Evolutionary conservation across 2,797 vertebrate species (phyloP).

Genomic region (Lacerta bilineata): DNA sequence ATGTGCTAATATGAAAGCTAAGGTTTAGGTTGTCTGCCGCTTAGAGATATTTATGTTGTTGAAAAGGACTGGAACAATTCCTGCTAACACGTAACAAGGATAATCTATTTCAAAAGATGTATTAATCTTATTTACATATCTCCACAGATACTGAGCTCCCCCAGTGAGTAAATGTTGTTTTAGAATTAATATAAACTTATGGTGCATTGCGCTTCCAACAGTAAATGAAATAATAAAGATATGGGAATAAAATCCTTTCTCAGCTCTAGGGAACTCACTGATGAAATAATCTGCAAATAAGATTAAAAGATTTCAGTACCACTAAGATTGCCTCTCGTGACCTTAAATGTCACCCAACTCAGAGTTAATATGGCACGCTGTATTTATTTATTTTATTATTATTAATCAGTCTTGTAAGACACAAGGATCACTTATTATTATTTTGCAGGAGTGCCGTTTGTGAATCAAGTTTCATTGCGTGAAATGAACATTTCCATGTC

Average conservation of each 20-base stretch:
- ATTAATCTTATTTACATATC: constrained; percentile 47
- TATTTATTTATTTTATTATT: constrained; percentile 51
- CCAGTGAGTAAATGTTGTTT: constrained; percentile 61
- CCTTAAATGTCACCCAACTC: constrained; percentile 73
- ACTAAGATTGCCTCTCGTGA: constrained; percentile 75
- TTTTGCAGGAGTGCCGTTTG: constrained; percentile 27
- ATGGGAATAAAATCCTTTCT: constrained; percentile 75
- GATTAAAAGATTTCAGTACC: constrained; percentile 78
- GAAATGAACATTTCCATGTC: constrained; percentile 61
- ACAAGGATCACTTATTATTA: constrained; percentile 46
- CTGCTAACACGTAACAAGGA: constrained; percentile 7
- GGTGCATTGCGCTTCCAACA: constrained; percentile 65
- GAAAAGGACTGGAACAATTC: constrained; percentile 60
- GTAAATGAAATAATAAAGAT: constrained; percentile 78
- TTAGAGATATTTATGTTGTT: constrained; percentile 56
- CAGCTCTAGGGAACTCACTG: constrained; percentile 69
- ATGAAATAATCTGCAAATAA: constrained; percentile 78
- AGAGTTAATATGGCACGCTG: constrained; percentile 67
- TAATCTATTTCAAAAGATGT: constrained; percentile 59
- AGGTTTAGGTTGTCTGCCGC: constrained; percentile 37
- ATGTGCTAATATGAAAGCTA: not conserved
- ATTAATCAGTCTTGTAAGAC: constrained; percentile 51
- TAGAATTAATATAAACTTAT: constrained; percentile 69
- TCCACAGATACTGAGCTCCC: constrained; percentile 43
- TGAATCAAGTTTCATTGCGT: constrained; percentile 49